Evolutionary conservation across 2,797 vertebrate species (phyloP).

Genomic region (Coregonus ussuriensis): DNA sequence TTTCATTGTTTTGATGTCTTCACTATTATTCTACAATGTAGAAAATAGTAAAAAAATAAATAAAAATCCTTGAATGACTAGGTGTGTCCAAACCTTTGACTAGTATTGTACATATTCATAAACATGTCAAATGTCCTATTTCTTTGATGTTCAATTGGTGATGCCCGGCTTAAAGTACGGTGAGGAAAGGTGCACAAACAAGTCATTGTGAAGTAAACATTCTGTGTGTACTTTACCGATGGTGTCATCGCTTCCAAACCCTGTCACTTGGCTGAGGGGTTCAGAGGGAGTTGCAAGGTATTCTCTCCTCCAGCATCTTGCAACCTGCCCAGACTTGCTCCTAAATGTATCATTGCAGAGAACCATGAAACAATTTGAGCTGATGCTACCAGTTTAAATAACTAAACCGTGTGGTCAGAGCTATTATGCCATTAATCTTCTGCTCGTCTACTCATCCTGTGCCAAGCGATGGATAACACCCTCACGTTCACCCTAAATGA

Average conservation of each 20-base stretch:
- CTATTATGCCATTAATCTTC: conserved; percentile 83
- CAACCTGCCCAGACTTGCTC: conserved; percentile 74
- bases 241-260: conserved; percentile 73
- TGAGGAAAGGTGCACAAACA: conserved; percentile 56
- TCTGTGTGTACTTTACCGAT: conserved; percentile 61
- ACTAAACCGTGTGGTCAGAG: conserved; percentile 80
- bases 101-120: neutral
- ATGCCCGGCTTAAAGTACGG: neutral
- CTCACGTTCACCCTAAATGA: conserved; percentile 70
- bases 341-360: conserved; percentile 81
- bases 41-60: too few relatives aligned
- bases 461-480: conserved; percentile 73
- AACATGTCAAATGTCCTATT: conserved; percentile 14
- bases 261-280: conserved; percentile 62
- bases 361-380: conserved; percentile 84
- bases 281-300: conserved; percentile 69
- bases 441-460: conserved; percentile 65
- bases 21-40: too few relatives aligned
- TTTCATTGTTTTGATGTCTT: too few relatives aligned
- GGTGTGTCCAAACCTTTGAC: too few relatives aligned
- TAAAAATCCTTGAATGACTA: too few relatives aligned
- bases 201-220: conserved; percentile 61
- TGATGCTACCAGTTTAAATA: conserved; percentile 84
- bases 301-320: conserved; percentile 64
- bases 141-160: conserved; percentile 25